Conservation (phyloP, 2,888 invertebrate species). For the Papilio elwesi region DNA sequence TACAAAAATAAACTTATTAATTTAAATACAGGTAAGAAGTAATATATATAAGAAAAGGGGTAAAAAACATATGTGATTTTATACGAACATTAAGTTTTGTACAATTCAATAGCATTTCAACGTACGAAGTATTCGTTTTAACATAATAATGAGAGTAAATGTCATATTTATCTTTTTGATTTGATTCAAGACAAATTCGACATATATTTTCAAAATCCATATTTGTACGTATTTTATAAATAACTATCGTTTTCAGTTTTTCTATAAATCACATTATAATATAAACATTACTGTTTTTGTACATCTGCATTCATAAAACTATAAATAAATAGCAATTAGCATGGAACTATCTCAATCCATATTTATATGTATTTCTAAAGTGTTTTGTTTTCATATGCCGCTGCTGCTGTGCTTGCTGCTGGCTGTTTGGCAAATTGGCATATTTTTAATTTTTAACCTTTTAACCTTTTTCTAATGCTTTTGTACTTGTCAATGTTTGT, state of each 20-base stretch:
- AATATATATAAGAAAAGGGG: background rate
- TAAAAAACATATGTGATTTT: background rate
- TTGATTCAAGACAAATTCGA: slow-evolving; percentile 68
- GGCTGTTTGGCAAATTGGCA: slow-evolving; percentile 15
- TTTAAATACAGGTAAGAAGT: background rate
- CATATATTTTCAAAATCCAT: slow-evolving; percentile 71
- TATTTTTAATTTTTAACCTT: too few species aligned
- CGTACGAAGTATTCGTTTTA: slow-evolving; percentile 66
- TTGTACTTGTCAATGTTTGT: too few species aligned
- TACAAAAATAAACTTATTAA: slow-evolving; percentile 48
- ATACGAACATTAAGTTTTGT: slow-evolving; percentile 68
- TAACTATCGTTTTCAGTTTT: background rate
- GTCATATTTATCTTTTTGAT: slow-evolving; percentile 62
- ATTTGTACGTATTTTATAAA: background rate
- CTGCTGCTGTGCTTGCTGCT: slow-evolving; percentile 25
- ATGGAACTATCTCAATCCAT: slow-evolving; percentile 7
- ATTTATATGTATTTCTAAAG: background rate
- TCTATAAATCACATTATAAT: slow-evolving; percentile 8
- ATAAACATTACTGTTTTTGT: background rate
- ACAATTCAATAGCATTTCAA: slow-evolving; percentile 69
- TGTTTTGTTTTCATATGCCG: background rate
- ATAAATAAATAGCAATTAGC: too few species aligned
- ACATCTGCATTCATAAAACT: slow-evolving; percentile 1
- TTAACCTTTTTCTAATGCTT: too few species aligned
- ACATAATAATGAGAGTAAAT: slow-evolving; percentile 67